phyloP scores from a whole-genome alignment of 37 sponge, comb jelly and placozoan genomes.

The Diacarnus erythraeanus region DNA sequence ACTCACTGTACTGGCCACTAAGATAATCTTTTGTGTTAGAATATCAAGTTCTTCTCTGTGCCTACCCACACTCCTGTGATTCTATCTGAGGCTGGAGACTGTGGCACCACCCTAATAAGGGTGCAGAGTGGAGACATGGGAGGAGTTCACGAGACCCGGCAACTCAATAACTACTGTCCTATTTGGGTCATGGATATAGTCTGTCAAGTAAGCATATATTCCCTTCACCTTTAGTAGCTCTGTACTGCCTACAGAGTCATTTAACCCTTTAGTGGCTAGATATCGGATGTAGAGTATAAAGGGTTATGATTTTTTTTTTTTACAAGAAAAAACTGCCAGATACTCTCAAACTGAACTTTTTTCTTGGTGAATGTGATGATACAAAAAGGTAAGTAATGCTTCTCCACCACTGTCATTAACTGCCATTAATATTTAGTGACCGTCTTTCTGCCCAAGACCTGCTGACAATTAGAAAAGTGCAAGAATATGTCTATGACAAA shows the following conservation, averaged over 20 bases:
- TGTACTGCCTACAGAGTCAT: neutral
- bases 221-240: no score
- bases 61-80: conserved; percentile 86
- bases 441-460: conserved; percentile 75
- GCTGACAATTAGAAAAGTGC: conserved; percentile 53
- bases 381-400: neutral
- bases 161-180: conserved; percentile 55
- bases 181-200: conserved; percentile 77
- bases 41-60: conserved; percentile 68
- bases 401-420: neutral
- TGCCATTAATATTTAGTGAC: conserved; percentile 24
- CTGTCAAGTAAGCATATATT: conserved; percentile 48
- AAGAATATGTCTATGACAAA: conserved; percentile 57
- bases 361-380: conserved; percentile 17
- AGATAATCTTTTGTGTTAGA: conserved; percentile 16
- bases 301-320: neutral
- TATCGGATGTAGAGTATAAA: neutral
- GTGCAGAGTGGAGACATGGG: conserved; percentile 59
- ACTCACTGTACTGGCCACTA: no score
- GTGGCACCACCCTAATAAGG: conserved; percentile 66
- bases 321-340: conserved; percentile 49
- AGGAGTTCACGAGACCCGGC: conserved; percentile 44
- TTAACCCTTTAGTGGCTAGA: neutral
- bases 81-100: conserved; percentile 81
- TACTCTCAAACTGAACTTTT: conserved; percentile 50